A percentile compares a stretch with the other conserved stretches of the same genome.
Evolutionary conservation across 2,113 vertebrate species (phyloP).

Genomic region (Vidua chalybeata): DNA sequence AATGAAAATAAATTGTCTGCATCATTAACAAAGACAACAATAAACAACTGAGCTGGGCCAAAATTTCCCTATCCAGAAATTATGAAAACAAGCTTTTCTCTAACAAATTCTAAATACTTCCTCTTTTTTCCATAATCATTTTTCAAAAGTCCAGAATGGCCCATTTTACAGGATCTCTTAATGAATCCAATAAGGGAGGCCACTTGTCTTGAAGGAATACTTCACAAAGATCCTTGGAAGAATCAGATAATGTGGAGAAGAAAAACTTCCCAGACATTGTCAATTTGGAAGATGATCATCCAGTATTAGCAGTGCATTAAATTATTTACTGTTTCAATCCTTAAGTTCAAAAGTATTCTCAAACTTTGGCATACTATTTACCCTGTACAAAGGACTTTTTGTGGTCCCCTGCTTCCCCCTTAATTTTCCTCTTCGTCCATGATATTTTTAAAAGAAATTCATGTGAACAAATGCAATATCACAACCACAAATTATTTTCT

Average conservation of each 20-base stretch:
- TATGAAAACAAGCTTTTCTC: neutral
- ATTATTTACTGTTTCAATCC: neutral
- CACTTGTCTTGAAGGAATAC: neutral
- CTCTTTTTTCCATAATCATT: neutral
- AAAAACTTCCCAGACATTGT: neutral
- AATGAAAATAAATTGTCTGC: neutral
- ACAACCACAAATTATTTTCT: neutral
- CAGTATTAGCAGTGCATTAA: neutral
- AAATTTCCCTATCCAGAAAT: neutral
- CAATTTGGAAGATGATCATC: neutral
- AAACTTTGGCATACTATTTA: neutral
- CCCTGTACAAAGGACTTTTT: neutral
- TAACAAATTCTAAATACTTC: neutral
- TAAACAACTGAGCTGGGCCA: neutral
- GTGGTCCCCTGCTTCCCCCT: neutral
- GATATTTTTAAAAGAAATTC: neutral
- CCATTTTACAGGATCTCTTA: neutral
- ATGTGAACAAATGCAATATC: neutral
- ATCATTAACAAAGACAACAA: neutral
- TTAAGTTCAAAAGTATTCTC: neutral
- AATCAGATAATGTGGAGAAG: neutral
- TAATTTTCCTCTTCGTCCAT: neutral
- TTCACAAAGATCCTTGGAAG: neutral
- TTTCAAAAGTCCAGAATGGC: neutral
- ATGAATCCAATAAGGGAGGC: neutral